Conservation (phyloP, 1,140 invertebrate species). For the Rhopalosiphum padi region DNA sequence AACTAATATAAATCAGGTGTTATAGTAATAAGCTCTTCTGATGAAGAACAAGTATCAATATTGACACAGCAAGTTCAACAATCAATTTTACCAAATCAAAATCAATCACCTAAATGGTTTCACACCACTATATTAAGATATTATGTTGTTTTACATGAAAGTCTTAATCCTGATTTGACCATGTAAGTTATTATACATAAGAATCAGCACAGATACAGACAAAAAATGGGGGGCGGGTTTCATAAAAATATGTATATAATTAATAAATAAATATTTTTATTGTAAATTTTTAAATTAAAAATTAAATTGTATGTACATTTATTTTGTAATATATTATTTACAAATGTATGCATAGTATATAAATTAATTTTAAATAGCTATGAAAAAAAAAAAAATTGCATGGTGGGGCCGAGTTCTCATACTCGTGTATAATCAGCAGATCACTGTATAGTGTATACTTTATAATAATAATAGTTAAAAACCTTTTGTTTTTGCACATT, state of each 20-base stretch:
- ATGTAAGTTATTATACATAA: constrained; percentile 18
- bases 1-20: constrained; percentile 63
- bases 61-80: constrained; percentile 83
- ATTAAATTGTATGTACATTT: not conserved
- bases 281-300: not conserved
- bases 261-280: not conserved
- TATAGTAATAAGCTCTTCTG: constrained; percentile 82
- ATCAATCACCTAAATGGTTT: constrained; percentile 90
- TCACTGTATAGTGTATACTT: not conserved
- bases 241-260: not conserved
- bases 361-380: not conserved
- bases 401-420: too few relatives aligned
- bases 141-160: constrained; percentile 90
- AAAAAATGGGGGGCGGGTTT: not conserved
- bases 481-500: too few relatives aligned
- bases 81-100: constrained; percentile 75
- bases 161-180: constrained; percentile 68
- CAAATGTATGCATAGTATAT: not conserved
- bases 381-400: too few relatives aligned
- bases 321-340: not conserved
- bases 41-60: constrained; percentile 80
- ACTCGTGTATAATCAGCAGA: too few relatives aligned
- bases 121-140: constrained; percentile 81
- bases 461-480: too few relatives aligned
- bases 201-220: not conserved